Percentiles rank a stretch among this genome's conserved stretches.
These are phyloP conservation scores for Cyclina sinensis DNA, from an alignment of 1,140 invertebrate species.

Conservation along the genomic window DNA sequence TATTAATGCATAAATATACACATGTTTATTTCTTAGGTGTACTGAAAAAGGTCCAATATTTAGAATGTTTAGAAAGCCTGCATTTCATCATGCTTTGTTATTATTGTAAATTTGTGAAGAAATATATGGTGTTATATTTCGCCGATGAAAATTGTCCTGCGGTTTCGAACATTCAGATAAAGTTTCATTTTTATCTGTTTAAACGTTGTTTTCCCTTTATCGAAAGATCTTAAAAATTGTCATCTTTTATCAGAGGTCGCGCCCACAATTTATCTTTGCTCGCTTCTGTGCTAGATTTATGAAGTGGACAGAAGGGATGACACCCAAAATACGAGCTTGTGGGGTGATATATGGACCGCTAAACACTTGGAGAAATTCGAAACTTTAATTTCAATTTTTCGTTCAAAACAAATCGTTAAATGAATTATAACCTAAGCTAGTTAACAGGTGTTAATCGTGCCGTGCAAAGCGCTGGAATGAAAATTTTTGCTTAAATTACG, in stretches of 20 bases:
- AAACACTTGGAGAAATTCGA: constrained; percentile 37
- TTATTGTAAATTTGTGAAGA: not conserved
- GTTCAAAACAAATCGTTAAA: constrained; percentile 55
- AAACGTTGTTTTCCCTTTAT: constrained; percentile 47
- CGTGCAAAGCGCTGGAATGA: constrained; percentile 7
- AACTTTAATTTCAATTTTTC: constrained; percentile 58
- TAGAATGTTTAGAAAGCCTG: no score
- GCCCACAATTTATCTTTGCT: not conserved
- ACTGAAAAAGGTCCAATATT: no score
- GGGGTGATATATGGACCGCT: constrained; percentile 44
- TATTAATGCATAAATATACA: no score
- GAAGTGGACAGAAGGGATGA: constrained; percentile 40
- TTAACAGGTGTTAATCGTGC: constrained; percentile 48
- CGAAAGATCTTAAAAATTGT: constrained; percentile 45
- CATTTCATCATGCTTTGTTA: no score
- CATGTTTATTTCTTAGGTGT: no score
- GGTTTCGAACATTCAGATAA: not conserved
- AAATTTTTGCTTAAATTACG: not conserved
- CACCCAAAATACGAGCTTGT: constrained; percentile 43
- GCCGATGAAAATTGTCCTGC: constrained; percentile 17
- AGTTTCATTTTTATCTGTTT: constrained; percentile 26
- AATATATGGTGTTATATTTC: constrained; percentile 30
- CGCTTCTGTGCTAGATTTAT: constrained; percentile 25
- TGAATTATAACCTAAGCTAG: constrained; percentile 22
- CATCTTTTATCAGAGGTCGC: constrained; percentile 3